phyloP scores from a whole-genome alignment of 2,113 vertebrate species.

The Patagioenas fasciata region DNA sequence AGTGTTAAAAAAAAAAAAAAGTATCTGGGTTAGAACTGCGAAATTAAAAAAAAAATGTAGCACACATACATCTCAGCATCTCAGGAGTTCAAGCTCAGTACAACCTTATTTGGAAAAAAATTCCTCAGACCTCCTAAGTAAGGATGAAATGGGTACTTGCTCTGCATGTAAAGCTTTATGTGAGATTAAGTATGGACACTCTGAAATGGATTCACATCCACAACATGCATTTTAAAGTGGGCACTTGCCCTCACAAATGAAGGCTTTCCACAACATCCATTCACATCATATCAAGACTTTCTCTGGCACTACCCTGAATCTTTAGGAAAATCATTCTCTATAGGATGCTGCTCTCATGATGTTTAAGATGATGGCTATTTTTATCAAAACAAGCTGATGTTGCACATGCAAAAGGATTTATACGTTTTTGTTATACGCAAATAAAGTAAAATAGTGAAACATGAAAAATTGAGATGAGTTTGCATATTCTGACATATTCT shows the following conservation, averaged over 20 bases:
- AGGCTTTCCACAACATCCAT: not conserved
- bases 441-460: not conserved
- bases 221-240: not conserved
- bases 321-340: not conserved
- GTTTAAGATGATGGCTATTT: not conserved
- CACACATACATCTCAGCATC: not conserved
- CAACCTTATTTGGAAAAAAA: not conserved
- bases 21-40: not conserved
- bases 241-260: not conserved
- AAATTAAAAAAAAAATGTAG: not conserved
- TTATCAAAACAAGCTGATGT: not conserved
- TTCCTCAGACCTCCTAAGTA: not conserved
- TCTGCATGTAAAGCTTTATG: not conserved
- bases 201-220: not conserved
- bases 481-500: not conserved
- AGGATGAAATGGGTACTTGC: not conserved
- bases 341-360: not conserved
- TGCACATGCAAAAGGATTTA: not conserved
- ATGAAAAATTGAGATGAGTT: not conserved
- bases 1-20: not conserved
- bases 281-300: not conserved
- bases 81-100: not conserved
- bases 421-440: not conserved
- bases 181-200: not conserved
- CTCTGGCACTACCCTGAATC: not conserved